A percentile compares a stretch with the other conserved stretches of the same genome.
Conservation (phyloP, 2,888 invertebrate genomes). For the Suillia variegata region DNA sequence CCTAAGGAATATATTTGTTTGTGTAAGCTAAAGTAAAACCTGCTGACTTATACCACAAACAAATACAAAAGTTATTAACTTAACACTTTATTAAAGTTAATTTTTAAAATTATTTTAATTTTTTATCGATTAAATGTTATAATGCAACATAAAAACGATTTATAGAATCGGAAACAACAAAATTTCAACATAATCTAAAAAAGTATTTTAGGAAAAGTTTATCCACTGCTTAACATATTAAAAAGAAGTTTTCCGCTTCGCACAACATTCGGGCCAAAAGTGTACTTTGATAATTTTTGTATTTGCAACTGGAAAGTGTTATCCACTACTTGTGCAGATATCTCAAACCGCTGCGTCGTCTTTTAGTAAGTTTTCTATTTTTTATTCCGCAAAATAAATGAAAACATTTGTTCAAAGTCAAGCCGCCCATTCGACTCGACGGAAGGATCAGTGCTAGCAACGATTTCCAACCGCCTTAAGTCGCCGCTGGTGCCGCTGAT, state of each 20-base stretch:
- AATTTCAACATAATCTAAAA: too few species aligned
- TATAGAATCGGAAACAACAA: too few species aligned
- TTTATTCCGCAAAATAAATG: background rate
- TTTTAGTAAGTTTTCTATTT: background rate
- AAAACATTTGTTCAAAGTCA: background rate
- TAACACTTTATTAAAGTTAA: too few species aligned
- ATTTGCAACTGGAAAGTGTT: background rate
- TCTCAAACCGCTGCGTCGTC: too few species aligned
- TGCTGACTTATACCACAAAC: too few species aligned
- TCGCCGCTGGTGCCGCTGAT: background rate
- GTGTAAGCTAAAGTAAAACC: too few species aligned
- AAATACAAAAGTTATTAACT: too few species aligned
- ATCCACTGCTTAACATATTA: background rate
- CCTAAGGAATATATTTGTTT: too few species aligned
- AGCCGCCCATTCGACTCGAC: background rate
- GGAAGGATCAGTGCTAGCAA: background rate
- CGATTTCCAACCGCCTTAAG: background rate
- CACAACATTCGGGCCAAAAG: background rate
- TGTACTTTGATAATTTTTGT: slow-evolving; percentile 5
- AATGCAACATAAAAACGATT: too few species aligned
- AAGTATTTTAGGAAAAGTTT: background rate
- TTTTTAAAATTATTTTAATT: too few species aligned
- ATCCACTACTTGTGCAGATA: too few species aligned
- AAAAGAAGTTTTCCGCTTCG: background rate
- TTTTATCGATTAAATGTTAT: too few species aligned